These are phyloP conservation scores for Nudaria mundana DNA, from an alignment of 2,888 invertebrate genomes.

Conservation along the genomic window DNA sequence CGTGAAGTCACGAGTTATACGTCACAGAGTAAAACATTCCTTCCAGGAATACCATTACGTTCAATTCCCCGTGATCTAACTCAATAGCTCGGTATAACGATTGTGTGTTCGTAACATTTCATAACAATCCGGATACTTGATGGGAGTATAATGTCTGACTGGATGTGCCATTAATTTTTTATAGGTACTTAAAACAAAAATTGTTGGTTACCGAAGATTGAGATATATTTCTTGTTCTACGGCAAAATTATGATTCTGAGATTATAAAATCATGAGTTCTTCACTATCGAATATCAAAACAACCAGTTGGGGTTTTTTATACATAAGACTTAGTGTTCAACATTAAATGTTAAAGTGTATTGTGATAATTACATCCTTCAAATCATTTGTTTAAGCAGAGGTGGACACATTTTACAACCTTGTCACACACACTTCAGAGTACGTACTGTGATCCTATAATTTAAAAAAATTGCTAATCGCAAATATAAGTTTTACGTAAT, in stretches of 20 bases:
- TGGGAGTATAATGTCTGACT: slow-evolving; percentile 19
- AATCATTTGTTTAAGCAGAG: no score
- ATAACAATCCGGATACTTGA: slow-evolving; percentile 40
- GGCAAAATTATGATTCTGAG: not conserved
- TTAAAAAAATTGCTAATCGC: no score
- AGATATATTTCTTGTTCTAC: not conserved
- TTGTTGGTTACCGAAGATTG: not conserved
- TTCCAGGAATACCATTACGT: not conserved
- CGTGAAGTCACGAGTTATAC: slow-evolving; percentile 60
- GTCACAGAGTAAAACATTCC: slow-evolving; percentile 31
- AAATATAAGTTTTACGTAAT: no score
- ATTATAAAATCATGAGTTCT: not conserved
- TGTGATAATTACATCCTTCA: no score
- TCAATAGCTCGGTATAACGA: slow-evolving; percentile 57
- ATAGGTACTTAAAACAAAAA: slow-evolving; percentile 3
- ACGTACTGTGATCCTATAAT: no score
- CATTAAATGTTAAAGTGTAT: no score
- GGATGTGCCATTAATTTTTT: slow-evolving; percentile 20
- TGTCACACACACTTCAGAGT: no score
- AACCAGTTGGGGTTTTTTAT: no score
- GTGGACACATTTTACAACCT: no score
- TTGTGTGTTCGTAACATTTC: slow-evolving; percentile 60
- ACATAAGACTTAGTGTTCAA: no score
- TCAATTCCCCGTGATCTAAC: slow-evolving; percentile 32
- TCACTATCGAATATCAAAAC: not conserved